Base-by-base conservation (phyloP, 2,113 vertebrate genomes). In the Bostrychus sinensis region DNA sequence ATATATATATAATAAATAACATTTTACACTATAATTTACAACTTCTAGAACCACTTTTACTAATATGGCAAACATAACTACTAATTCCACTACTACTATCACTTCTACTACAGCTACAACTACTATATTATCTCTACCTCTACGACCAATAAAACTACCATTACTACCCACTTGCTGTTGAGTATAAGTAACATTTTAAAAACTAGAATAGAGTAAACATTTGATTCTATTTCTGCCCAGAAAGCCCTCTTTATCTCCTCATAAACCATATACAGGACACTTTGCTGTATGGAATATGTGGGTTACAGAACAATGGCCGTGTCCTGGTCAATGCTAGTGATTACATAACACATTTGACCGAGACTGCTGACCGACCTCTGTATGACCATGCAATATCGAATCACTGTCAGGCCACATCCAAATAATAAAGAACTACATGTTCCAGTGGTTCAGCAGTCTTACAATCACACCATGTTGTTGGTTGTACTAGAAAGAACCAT, bases 261-360 rank as follows among this genome's bases (percentile, higher is more conserved):
- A 41, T 17, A 17, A 7, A 41, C 39, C 39, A n/a, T 43, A 19
- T 43, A 2, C 7, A 17, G 6, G 13, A n/a, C 7, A 19, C 41
- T 3, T n/a, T 38, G 9, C 26, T 7, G 14, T 30, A 16, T 28
- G 10, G 23, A 42, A n/a, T 25, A 51, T 42, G 57, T 48, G 20
- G 64, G 38, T n/a, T 62, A 69, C 13, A 30, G 6, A 26, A 42
- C 41, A 70, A 41, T 37, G 19, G 11, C 36, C 37, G 10, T 70
- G 62, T 81, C 59, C 53, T 17, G 69, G 30, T 32, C 37, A 13
- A 63, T 71, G 78, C 61, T 61, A 53, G 38, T 46, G 55, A 25
- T 86, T 78, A 56, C 51, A 55, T 71, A 81, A 85, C 57, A 56
- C 34, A 54, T 56, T 70, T 75, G 42, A 78, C 56, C 63, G 7